Evolutionary conservation across 2,113 vertebrate genomes (phyloP).

Genomic region (Alouatta palliata): DNA sequence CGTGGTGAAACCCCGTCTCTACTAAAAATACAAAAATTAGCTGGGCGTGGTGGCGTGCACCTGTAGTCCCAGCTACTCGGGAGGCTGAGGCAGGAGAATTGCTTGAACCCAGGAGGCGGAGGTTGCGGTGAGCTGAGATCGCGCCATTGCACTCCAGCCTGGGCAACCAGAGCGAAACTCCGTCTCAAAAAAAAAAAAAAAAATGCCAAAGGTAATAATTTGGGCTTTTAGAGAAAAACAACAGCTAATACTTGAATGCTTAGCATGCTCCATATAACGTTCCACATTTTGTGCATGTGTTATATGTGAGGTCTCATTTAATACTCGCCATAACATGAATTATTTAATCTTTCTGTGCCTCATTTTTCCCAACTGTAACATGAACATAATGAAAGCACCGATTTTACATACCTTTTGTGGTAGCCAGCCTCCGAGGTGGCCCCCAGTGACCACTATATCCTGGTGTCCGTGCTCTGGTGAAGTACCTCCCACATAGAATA

Average conservation of each 20-base stretch:
- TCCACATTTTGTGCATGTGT: not conserved
- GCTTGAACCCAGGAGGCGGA: too few species aligned
- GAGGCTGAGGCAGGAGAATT: too few species aligned
- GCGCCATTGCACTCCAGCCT: too few species aligned
- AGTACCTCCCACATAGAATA: not conserved
- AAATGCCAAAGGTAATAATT: not conserved
- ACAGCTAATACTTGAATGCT: not conserved
- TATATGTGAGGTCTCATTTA: not conserved
- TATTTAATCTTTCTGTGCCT: not conserved
- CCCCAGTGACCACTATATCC: not conserved
- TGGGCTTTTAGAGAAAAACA: not conserved
- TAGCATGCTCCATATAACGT: not conserved
- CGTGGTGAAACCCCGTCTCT: too few species aligned
- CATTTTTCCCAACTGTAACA: not conserved
- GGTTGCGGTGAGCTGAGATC: too few species aligned
- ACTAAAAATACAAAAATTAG: too few species aligned
- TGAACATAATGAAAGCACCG: not conserved
- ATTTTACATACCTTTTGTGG: not conserved
- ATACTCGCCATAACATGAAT: too few species aligned
- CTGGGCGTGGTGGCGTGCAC: too few species aligned
- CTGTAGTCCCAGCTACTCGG: too few species aligned
- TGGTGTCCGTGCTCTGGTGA: not conserved
- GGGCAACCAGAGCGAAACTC: too few species aligned
- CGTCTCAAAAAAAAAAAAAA: too few species aligned
- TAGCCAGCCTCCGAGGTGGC: not conserved